Conservation (phyloP, 2,888 invertebrate genomes). For the Malthinus flaveolus region DNA sequence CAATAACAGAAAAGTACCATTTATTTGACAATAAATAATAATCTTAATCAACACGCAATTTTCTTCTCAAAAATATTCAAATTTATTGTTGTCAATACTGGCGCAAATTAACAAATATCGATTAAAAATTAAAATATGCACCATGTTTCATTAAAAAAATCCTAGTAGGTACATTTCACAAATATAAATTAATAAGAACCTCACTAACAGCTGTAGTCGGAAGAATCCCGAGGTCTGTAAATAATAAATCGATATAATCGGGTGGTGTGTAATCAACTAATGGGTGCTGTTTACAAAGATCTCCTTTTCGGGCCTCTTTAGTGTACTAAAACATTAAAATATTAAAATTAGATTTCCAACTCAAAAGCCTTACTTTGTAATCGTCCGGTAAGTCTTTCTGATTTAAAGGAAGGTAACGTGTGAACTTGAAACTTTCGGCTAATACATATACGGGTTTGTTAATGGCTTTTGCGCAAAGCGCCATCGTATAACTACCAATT, state of each 20-base stretch:
- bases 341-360: constrained; percentile 19
- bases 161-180: constrained; percentile 63
- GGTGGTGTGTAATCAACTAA: constrained; percentile 98
- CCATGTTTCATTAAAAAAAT: background rate
- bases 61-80: no score
- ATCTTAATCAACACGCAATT: no score
- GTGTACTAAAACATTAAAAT: constrained; percentile 55
- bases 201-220: constrained; percentile 98
- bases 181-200: constrained; percentile 94
- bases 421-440: constrained; percentile 97
- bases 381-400: constrained; percentile 88
- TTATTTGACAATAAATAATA: no score
- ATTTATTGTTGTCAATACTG: no score
- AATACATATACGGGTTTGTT: constrained; percentile 96
- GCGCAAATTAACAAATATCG: no score
- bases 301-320: constrained; percentile 54
- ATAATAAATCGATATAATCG: constrained; percentile 85
- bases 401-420: constrained; percentile 89
- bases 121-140: no score
- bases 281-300: constrained; percentile 70
- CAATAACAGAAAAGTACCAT: constrained; percentile 60
- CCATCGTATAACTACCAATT: constrained; percentile 85
- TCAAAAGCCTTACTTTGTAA: constrained; percentile 68
- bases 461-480: constrained; percentile 82
- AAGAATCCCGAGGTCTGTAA: constrained; percentile 94